Evolutionary conservation across 2,888 invertebrate species (phyloP).

Genomic region (Archips crataeganus): DNA sequence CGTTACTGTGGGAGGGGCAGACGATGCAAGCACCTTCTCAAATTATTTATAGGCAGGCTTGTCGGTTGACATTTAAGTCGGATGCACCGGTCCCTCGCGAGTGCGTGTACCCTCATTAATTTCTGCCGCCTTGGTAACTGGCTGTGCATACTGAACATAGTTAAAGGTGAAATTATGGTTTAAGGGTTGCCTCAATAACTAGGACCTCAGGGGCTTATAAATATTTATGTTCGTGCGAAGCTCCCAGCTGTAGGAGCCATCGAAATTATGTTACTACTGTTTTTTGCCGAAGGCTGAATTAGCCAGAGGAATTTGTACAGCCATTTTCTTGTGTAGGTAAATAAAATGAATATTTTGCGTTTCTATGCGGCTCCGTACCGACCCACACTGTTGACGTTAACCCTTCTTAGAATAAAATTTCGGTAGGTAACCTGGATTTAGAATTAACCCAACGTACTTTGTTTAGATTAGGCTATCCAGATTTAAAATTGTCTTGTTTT

Average conservation of each 20-base stretch:
- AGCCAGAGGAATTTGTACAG: conserved; percentile 10
- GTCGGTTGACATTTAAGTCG: conserved; percentile 80
- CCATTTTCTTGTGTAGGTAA: conserved; percentile 18
- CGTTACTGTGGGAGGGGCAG: conserved; percentile 57
- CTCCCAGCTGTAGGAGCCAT: conserved; percentile 31
- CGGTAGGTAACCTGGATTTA: conserved; percentile 7
- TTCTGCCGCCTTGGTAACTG: conserved; percentile 69
- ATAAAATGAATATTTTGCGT: neutral
- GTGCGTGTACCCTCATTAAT: conserved; percentile 69
- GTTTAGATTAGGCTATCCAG: neutral
- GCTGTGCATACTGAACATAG: conserved; percentile 55
- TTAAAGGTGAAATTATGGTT: conserved; percentile 50
- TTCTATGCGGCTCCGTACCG: neutral
- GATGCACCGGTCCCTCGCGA: conserved; percentile 66
- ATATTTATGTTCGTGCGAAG: conserved; percentile 43
- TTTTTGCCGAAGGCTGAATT: conserved; percentile 21
- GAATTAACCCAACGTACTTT: neutral
- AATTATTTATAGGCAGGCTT: conserved; percentile 79
- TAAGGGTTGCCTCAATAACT: conserved; percentile 39
- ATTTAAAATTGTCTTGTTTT: neutral
- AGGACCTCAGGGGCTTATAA: conserved; percentile 40
- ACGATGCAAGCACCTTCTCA: conserved; percentile 65
- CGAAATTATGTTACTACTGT: conserved; percentile 26
- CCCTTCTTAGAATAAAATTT: conserved; percentile 5
- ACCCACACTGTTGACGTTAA: conserved; percentile 7